Base-by-base conservation (phyloP, 2,113 vertebrate species). In the Perca flavescens region DNA sequence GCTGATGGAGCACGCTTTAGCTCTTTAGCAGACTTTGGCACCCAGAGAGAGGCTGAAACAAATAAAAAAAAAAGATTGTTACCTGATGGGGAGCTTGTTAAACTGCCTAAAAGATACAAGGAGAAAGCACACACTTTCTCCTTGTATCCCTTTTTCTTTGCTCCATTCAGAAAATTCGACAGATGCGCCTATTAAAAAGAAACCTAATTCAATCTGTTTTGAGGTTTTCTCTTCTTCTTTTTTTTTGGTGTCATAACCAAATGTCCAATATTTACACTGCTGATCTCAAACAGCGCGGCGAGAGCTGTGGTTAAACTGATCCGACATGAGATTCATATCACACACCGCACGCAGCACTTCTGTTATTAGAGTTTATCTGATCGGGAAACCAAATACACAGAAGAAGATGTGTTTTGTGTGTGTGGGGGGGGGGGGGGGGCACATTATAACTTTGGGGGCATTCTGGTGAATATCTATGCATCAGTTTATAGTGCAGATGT, bases 21-120 rank as follows among this genome's bases (percentile, higher is more conserved):
- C 28, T 64, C 68, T 76, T 71, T 11, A 56, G 71, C 76, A 81
- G 86, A 53, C 65, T 79, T 85, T 82, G 80, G 89, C 84, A 84
- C 80, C 73, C 58, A 52, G 53, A 7, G 28, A 76, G 57, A 56
- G 54, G 56, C 82, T 86, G 81, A 91, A 84, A 86, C 86, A 84
- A 89, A 89, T 88, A 40, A 34, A 5, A 34, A 86, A 86, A 64
- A 79, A 49, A 89, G 83, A 91, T 92, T 88, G 88, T 71, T 90
- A 82, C 83, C 86, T 85, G 86, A 86, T 93, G 86, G 78, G 1
- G 79, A 73, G 67, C 34, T 40, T 80, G 80, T 73, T 49, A 57
- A 74, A 64, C 49, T 54, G 74, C 62, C 19, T 46, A 77, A 58
- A 10, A 40, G 40, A 40, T 40, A 40, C 40, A 40, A 34, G 5